Base-by-base conservation (phyloP, 2,888 invertebrate species). In the Agriopis marginaria region DNA sequence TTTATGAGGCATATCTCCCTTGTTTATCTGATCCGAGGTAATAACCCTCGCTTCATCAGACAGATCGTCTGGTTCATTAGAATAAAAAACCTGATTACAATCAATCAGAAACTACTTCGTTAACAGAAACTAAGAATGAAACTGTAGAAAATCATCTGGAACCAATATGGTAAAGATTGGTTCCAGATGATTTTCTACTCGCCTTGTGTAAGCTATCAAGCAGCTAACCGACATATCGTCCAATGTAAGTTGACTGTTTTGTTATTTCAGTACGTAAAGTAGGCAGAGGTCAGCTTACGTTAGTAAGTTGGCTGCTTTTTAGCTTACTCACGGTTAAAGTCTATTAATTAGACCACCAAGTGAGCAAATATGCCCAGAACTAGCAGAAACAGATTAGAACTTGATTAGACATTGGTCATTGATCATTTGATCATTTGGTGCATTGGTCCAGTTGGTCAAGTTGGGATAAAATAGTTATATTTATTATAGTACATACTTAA, bases 291-390 rank as follows among this genome's bases (percentile, higher is more conserved):
- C 32, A 32, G 32, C 32, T 32, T 32, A 32, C 32, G 32, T 5
- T 32, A 32, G 32, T 32, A 32, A 32, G 1, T 32, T 32, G 32
- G 5, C 32, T 32, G 32, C 32, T 32, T 32, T 32, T 32, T 32
- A 32, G 32, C 32, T 32, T 32, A 32, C 32, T 32, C 3, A 32
- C 32, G 32, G 32, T 32, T 32, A 32, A 32, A 4, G 32, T 32
- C 32, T 53, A 6, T 61, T 68, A 58, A 68, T 68, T 68, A 51
- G 67, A 63, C 63, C 63, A 58, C 53, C 63, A 54, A 9, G 60
- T 63, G 47, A 51, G 68, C 54, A 54, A 68, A 63, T 63, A 61
- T 51, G 40, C 0, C 39, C 17, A 40, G 42, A 40, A 63, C 58
- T 60, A 17, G 32, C 45, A 51, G 58, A 63, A 53, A 23, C 23